Conservation (phyloP, 2,888 invertebrate species). For the Drosophila yooni region DNA sequence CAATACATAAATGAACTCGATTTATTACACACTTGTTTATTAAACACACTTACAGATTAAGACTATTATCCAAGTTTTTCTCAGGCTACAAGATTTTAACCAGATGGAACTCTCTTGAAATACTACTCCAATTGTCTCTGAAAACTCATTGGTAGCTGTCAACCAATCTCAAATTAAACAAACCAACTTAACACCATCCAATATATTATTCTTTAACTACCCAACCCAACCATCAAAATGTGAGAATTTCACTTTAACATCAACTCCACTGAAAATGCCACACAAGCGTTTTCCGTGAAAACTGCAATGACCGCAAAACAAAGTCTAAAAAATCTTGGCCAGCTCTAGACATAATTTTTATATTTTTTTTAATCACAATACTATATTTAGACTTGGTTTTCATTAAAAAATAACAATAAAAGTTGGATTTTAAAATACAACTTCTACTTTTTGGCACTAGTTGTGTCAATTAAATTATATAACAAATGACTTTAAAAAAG, state of each 20-base stretch:
- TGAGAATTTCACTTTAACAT: background rate
- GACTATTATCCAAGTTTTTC: background rate
- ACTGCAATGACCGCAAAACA: background rate
- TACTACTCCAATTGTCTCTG: background rate
- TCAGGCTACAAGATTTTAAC: background rate
- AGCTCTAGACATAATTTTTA: background rate
- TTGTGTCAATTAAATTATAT: background rate
- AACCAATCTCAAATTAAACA: background rate
- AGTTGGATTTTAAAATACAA: background rate
- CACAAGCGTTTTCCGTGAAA: background rate
- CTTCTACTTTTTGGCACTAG: background rate
- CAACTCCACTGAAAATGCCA: background rate
- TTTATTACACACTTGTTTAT: too few species aligned
- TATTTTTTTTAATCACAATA: background rate
- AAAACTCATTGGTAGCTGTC: too few species aligned
- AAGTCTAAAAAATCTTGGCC: background rate
- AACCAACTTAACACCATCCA: background rate
- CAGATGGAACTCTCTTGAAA: background rate
- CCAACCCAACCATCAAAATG: background rate
- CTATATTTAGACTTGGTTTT: background rate
- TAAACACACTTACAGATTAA: background rate
- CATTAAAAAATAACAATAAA: background rate
- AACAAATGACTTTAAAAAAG: background rate
- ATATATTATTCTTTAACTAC: background rate
- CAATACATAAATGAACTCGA: too few species aligned